Conservation (phyloP, 1,140 invertebrate species). For the Hylyphantes graminicola region DNA sequence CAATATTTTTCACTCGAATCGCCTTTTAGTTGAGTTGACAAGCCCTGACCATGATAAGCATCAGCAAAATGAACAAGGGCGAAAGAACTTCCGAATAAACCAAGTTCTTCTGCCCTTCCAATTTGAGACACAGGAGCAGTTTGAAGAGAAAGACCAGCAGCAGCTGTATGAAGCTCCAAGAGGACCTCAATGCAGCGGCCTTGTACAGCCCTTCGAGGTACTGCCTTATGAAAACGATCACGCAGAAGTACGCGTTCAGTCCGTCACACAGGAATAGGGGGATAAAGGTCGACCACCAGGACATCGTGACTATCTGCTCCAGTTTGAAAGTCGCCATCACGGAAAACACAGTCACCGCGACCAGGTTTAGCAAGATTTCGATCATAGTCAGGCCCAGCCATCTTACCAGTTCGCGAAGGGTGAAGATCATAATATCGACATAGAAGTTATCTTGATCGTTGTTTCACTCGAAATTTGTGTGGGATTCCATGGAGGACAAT, state of each 20-base stretch:
- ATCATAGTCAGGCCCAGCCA: slow-evolving; percentile 94
- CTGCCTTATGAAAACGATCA: slow-evolving; percentile 93
- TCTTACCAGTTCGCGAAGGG: slow-evolving; percentile 85
- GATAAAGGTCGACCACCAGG: slow-evolving; percentile 80
- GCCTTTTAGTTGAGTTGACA: slow-evolving; percentile 81
- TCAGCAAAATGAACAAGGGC: slow-evolving; percentile 89
- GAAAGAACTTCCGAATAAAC: slow-evolving; percentile 91
- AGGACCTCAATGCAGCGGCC: slow-evolving; percentile 78
- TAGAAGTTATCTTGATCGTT: neutral
- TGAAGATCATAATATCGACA: slow-evolving; percentile 81
- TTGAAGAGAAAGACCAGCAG: slow-evolving; percentile 91
- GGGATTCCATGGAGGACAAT: no score
- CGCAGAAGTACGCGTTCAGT: slow-evolving; percentile 92
- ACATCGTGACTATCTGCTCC: slow-evolving; percentile 69
- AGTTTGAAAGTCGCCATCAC: slow-evolving; percentile 79
- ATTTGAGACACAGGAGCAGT: slow-evolving; percentile 88
- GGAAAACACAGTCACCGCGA: slow-evolving; percentile 85
- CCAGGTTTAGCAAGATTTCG: slow-evolving; percentile 90
- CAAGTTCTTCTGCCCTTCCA: slow-evolving; percentile 80
- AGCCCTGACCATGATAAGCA: slow-evolving; percentile 89
- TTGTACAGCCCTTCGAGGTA: slow-evolving; percentile 78
- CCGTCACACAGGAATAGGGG: slow-evolving; percentile 92
- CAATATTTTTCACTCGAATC: no score
- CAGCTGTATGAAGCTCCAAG: slow-evolving; percentile 87
- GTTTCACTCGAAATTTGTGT: no score